Conservation (phyloP, 2,888 invertebrate genomes). For the Cylindroiulus punctatus region DNA sequence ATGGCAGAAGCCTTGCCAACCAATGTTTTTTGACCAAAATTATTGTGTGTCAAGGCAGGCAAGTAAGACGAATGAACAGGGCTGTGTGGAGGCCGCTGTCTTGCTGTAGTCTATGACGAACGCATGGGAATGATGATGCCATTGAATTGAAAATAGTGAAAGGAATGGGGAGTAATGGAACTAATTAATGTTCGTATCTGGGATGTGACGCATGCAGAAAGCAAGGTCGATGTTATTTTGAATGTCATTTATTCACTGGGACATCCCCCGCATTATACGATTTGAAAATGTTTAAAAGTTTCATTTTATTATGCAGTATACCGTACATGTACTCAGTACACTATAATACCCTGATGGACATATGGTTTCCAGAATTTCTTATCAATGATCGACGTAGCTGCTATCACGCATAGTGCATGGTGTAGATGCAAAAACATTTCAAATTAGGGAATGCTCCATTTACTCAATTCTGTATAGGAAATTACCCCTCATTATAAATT, state of each 20-base stretch:
- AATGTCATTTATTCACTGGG: not conserved
- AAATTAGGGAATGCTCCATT: too few species aligned
- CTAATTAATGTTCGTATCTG: constrained; percentile 14
- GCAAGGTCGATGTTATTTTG: constrained; percentile 8
- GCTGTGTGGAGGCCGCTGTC: constrained; percentile 6
- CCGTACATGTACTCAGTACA: too few species aligned
- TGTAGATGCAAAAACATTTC: too few species aligned
- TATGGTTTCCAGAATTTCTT: too few species aligned
- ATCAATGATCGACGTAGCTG: too few species aligned
- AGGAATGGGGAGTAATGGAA: not conserved
- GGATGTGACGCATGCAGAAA: not conserved
- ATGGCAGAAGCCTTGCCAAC: not conserved
- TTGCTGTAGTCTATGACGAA: constrained; percentile 10
- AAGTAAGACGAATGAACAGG: not conserved
- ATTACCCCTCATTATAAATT: too few species aligned
- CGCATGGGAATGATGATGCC: not conserved
- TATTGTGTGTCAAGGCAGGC: constrained; percentile 22
- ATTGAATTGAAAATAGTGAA: not conserved
- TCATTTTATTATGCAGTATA: too few species aligned
- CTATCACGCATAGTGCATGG: too few species aligned
- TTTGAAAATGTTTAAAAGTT: not conserved
- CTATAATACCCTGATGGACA: too few species aligned
- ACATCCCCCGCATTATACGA: constrained; percentile 24
- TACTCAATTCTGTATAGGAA: too few species aligned
- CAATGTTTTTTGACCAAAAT: not conserved